Conservation (phyloP, 1,140 invertebrate species). For the Pseudomyrmex cubaensis region DNA sequence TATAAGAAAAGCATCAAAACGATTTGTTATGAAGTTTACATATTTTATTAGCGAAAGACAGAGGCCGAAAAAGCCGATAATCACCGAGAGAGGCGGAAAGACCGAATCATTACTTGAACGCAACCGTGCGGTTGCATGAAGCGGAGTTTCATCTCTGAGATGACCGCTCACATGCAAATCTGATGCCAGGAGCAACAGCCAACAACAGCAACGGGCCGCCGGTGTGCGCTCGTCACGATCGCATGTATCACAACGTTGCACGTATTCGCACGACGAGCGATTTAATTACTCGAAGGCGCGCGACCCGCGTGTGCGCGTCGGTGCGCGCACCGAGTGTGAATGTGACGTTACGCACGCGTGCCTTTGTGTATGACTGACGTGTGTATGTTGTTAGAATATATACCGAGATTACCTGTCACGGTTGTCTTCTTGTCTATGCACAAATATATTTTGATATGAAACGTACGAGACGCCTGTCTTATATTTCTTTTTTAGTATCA, state of each 20-base stretch:
- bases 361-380: slow-evolving; percentile 74
- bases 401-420: slow-evolving; percentile 83
- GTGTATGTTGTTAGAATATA: slow-evolving; percentile 78
- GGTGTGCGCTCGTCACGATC: slow-evolving; percentile 4
- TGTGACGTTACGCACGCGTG: slow-evolving; percentile 62
- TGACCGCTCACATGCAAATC: slow-evolving; percentile 76
- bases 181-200: slow-evolving; percentile 58
- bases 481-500: slow-evolving; percentile 59
- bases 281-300: slow-evolving; percentile 56
- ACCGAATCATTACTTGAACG: slow-evolving; percentile 65
- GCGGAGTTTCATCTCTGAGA: slow-evolving; percentile 78
- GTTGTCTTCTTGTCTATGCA: slow-evolving; percentile 85
- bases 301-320: background rate
- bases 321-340: slow-evolving; percentile 33
- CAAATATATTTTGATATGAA: slow-evolving; percentile 87
- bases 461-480: slow-evolving; percentile 67
- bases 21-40: slow-evolving; percentile 60
- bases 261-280: slow-evolving; percentile 49
- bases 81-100: slow-evolving; percentile 54
- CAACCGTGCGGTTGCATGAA: slow-evolving; percentile 76
- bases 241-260: slow-evolving; percentile 20
- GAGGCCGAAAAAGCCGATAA: slow-evolving; percentile 28
- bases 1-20: slow-evolving; percentile 34
- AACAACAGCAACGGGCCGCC: slow-evolving; percentile 45
- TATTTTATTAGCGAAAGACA: slow-evolving; percentile 59